Evolutionary conservation across 2,797 vertebrate species (phyloP).

Genomic region (Momotus momota): DNA sequence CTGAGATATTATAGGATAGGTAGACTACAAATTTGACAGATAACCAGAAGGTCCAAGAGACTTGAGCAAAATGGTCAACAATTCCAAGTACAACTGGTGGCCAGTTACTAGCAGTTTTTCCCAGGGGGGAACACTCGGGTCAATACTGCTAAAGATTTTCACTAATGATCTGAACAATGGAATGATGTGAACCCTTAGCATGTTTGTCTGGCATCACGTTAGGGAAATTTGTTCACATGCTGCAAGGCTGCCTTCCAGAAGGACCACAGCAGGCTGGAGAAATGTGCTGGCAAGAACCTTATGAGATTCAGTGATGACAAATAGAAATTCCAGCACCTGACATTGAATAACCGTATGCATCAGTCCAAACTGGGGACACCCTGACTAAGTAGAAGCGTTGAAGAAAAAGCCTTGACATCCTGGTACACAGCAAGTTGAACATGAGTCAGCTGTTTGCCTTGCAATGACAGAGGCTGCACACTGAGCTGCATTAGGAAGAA

Average conservation of each 20-base stretch:
- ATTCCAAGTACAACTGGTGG: background rate
- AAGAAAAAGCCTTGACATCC: background rate
- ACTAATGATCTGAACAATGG: background rate
- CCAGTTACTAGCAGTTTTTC: background rate
- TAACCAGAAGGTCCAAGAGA: background rate
- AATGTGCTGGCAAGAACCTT: background rate
- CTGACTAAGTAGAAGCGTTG: background rate
- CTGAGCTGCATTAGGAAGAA: background rate
- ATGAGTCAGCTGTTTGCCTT: background rate
- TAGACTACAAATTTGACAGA: background rate
- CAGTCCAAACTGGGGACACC: background rate
- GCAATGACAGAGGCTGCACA: background rate
- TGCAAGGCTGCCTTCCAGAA: background rate
- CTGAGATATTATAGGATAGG: background rate
- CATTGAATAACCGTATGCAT: background rate
- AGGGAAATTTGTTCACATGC: background rate
- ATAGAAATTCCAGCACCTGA: background rate
- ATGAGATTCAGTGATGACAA: background rate
- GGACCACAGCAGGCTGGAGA: background rate
- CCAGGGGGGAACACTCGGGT: fast-evolving
- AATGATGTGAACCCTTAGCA: background rate
- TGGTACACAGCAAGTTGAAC: background rate
- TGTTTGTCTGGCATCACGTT: background rate
- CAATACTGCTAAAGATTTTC: background rate
- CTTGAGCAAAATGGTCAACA: background rate